A percentile compares a stretch with the other conserved stretches of the same genome.
Evolutionary conservation across 2,888 invertebrate genomes (phyloP).

Genomic region (Phortica okadai): DNA sequence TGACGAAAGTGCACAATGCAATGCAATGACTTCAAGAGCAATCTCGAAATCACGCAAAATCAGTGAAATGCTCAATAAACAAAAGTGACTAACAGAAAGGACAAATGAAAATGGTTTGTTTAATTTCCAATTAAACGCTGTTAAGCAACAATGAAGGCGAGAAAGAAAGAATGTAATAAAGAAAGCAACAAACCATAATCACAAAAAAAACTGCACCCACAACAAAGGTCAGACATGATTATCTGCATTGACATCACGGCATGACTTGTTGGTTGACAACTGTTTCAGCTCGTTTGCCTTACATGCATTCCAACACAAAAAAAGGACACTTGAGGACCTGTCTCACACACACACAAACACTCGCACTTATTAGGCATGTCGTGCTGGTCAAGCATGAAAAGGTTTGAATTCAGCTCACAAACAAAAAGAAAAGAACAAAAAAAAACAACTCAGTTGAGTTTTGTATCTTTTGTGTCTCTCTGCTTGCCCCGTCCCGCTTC

Average conservation of each 20-base stretch:
- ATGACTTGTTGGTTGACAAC: slow-evolving; percentile 63
- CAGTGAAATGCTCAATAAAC: not conserved
- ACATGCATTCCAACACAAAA: not conserved
- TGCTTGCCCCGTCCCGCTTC: slow-evolving; percentile 36
- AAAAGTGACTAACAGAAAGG: slow-evolving; percentile 51
- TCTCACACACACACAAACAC: not conserved
- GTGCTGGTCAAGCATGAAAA: slow-evolving; percentile 28
- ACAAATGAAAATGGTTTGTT: slow-evolving; percentile 51
- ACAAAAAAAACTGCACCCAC: slow-evolving; percentile 50
- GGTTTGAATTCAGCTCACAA: slow-evolving; percentile 21
- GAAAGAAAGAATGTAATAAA: slow-evolving; percentile 41
- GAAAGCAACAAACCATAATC: slow-evolving; percentile 10
- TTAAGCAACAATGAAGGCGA: slow-evolving; percentile 54
- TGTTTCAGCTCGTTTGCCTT: slow-evolving; percentile 52
- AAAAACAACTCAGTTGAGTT: slow-evolving; percentile 13
- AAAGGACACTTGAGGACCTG: slow-evolving; percentile 8
- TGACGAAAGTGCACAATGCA: slow-evolving; percentile 52
- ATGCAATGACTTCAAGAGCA: slow-evolving; percentile 50
- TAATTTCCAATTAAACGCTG: slow-evolving; percentile 65
- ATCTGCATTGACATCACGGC: slow-evolving; percentile 67
- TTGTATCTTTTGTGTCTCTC: slow-evolving; percentile 33
- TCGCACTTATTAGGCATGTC: not conserved
- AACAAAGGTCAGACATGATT: slow-evolving; percentile 62
- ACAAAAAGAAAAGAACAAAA: not conserved
- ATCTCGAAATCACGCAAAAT: not conserved